phyloP scores from a whole-genome alignment of 2,113 vertebrate species.

The Notiomystis cincta region DNA sequence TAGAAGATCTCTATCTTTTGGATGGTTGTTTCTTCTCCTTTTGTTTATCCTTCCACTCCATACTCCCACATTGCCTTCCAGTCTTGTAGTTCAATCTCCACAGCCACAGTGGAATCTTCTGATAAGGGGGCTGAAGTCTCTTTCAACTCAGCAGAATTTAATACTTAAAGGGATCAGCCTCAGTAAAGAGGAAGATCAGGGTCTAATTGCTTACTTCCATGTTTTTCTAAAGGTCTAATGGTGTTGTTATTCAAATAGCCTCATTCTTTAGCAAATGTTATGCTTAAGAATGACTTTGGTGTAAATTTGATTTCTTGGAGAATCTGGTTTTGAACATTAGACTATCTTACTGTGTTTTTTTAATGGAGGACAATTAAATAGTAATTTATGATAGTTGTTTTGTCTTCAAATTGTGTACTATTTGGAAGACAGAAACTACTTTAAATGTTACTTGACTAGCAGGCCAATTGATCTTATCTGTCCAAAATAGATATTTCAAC shows the following conservation, averaged over 20 bases:
- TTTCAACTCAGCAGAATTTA: neutral
- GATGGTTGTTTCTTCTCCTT: neutral
- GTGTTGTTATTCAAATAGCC: neutral
- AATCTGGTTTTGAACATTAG: neutral
- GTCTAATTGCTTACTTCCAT: neutral
- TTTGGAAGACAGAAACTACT: neutral
- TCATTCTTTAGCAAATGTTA: neutral
- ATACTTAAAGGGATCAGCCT: neutral
- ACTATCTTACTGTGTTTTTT: neutral
- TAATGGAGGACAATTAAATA: neutral
- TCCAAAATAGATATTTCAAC: constrained; percentile 2
- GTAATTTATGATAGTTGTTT: neutral
- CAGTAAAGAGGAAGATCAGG: neutral
- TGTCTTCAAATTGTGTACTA: neutral
- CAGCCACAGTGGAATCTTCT: neutral
- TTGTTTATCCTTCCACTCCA: neutral
- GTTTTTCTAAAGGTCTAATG: neutral
- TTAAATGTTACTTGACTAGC: neutral
- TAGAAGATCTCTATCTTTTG: neutral
- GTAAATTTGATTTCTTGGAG: neutral
- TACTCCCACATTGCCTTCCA: neutral
- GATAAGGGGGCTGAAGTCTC: neutral
- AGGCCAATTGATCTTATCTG: neutral
- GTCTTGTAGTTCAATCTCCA: accelerated
- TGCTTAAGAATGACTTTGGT: neutral